These are phyloP conservation scores for Cheilosia soror DNA, from an alignment of 2,888 invertebrate genomes.

Conservation along the genomic window DNA sequence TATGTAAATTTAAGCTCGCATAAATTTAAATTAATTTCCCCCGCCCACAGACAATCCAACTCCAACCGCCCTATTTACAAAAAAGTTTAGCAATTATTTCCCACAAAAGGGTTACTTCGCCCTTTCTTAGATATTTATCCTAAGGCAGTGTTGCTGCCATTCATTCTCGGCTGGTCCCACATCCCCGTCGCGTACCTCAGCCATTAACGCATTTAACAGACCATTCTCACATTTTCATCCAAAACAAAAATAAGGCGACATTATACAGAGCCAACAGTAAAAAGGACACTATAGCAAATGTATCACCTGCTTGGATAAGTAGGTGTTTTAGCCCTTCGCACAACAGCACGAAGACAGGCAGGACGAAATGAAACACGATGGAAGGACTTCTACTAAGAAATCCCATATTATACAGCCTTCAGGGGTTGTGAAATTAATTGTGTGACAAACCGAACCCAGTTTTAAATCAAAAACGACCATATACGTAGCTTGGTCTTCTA, in stretches of 20 bases:
- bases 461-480: conserved; percentile 72
- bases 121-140: conserved; percentile 40
- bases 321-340: conserved; percentile 52
- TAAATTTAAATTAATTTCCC: conserved; percentile 64
- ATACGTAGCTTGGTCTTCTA: conserved; percentile 29
- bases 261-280: conserved; percentile 45
- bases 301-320: conserved; percentile 64
- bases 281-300: conserved; percentile 56
- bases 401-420: conserved; percentile 44
- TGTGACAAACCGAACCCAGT: conserved; percentile 67
- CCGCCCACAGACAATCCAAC: neutral
- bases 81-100: conserved; percentile 61
- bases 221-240: conserved; percentile 69
- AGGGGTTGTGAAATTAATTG: conserved; percentile 67
- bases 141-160: conserved; percentile 53
- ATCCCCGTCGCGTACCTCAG: neutral
- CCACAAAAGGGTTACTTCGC: conserved; percentile 49
- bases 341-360: conserved; percentile 13
- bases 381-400: conserved; percentile 38
- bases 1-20: conserved; percentile 25
- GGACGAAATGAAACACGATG: conserved; percentile 12
- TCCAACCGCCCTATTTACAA: conserved; percentile 8
- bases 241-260: conserved; percentile 46
- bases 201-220: conserved; percentile 67
- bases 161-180: conserved; percentile 38